phyloP scores from a whole-genome alignment of 2,797 vertebrate species.

The Florisuga fusca region DNA sequence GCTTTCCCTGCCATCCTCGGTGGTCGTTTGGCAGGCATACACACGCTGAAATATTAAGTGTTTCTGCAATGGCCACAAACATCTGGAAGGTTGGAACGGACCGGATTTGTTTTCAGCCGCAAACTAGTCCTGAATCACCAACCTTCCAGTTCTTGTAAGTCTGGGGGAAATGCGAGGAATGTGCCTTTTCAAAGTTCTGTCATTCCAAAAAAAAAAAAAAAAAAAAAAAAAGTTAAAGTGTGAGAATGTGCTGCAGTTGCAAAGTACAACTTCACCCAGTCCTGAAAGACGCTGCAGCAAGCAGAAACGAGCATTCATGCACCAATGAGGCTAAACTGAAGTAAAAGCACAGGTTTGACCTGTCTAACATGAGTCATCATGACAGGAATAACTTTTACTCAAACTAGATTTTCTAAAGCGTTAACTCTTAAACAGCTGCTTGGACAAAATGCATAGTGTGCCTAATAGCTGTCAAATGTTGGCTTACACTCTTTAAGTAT shows the following conservation, averaged over 20 bases:
- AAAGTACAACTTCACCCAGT: not conserved
- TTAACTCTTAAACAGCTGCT: not conserved
- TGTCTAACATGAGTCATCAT: not conserved
- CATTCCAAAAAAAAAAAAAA: not conserved
- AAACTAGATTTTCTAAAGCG: not conserved
- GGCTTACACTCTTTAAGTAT: not conserved
- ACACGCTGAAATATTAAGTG: not conserved
- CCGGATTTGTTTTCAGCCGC: constrained; percentile 52
- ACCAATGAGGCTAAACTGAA: not conserved
- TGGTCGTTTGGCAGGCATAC: not conserved
- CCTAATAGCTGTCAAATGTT: too few relatives aligned
- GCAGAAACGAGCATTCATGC: not conserved
- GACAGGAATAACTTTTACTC: not conserved
- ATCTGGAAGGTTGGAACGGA: constrained; percentile 51
- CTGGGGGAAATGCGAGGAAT: constrained; percentile 28
- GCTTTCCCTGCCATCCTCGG: not conserved
- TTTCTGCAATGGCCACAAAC: constrained; percentile 18
- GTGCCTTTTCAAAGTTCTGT: not conserved
- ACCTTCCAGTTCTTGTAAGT: not conserved
- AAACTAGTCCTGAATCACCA: constrained; percentile 1
- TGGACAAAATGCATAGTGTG: not conserved
- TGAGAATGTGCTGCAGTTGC: not conserved
- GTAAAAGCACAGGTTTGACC: not conserved
- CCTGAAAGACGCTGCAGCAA: constrained; percentile 3
- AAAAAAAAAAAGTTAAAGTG: not conserved